phyloP scores from a whole-genome alignment of 2,113 vertebrate genomes.

The Nothoprocta pentlandii region DNA sequence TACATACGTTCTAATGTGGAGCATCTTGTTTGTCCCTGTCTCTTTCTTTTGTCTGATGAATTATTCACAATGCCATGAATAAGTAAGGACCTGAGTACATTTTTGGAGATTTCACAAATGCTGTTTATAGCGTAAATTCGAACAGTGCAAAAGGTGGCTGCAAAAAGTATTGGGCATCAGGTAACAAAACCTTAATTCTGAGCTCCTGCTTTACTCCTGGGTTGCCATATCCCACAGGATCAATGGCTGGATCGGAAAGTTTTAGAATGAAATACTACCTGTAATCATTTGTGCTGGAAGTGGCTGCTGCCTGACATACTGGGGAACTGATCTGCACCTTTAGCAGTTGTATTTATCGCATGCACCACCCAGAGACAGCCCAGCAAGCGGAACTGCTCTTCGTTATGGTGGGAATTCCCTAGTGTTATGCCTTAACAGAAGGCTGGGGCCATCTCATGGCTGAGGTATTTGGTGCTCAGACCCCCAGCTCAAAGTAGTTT shows the following conservation, averaged over 20 bases:
- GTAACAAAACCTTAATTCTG: neutral
- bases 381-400: neutral
- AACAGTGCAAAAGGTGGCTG: neutral
- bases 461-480: neutral
- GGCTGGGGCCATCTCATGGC: neutral
- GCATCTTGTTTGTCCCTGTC: neutral
- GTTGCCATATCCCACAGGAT: neutral
- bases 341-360: neutral
- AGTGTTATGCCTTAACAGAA: neutral
- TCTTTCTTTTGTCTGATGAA: neutral
- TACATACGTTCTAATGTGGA: neutral
- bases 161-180: neutral
- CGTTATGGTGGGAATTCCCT: neutral
- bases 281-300: neutral
- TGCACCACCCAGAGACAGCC: neutral
- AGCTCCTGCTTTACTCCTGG: neutral
- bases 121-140: neutral
- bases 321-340: neutral
- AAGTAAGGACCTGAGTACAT: neutral
- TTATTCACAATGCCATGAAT: neutral
- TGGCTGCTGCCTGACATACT: neutral
- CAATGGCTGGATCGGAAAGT: neutral
- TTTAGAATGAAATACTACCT: neutral
- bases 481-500: neutral
- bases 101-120: conserved; percentile 18